These are phyloP conservation scores for Ia io DNA, from an alignment of 2,113 vertebrate species.

Conservation along the genomic window DNA sequence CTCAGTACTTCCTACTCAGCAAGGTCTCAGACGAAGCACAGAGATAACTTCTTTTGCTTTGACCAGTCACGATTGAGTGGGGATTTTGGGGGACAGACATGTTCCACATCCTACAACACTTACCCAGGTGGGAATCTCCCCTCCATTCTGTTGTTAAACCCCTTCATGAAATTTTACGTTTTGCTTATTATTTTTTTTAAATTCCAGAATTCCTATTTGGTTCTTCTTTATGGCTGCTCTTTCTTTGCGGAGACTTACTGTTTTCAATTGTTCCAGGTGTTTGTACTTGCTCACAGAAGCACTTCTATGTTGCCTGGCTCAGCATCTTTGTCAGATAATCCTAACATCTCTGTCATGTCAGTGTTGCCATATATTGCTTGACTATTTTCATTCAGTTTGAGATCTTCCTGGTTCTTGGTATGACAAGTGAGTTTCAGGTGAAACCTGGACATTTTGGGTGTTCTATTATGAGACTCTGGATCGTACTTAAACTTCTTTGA, in stretches of 20 bases:
- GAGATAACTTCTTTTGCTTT: neutral
- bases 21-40: neutral
- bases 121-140: neutral
- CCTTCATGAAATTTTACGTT: neutral
- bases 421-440: neutral
- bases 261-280: neutral
- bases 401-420: neutral
- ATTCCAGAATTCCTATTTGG: neutral
- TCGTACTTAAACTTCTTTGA: neutral
- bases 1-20: neutral
- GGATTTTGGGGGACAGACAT: neutral
- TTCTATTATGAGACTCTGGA: neutral
- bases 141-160: neutral
- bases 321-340: neutral
- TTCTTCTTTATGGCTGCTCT: neutral
- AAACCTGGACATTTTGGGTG: neutral
- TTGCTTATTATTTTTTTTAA: neutral
- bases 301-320: neutral
- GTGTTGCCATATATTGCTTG: neutral
- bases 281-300: neutral
- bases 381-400: neutral
- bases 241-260: neutral
- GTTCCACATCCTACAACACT: accelerated
- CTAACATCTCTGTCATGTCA: neutral
- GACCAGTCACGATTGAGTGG: neutral